Percentiles rank a stretch among this genome's conserved stretches.
phyloP scores from a whole-genome alignment of 2,113 vertebrate genomes.

The Hyperoodon ampullatus region DNA sequence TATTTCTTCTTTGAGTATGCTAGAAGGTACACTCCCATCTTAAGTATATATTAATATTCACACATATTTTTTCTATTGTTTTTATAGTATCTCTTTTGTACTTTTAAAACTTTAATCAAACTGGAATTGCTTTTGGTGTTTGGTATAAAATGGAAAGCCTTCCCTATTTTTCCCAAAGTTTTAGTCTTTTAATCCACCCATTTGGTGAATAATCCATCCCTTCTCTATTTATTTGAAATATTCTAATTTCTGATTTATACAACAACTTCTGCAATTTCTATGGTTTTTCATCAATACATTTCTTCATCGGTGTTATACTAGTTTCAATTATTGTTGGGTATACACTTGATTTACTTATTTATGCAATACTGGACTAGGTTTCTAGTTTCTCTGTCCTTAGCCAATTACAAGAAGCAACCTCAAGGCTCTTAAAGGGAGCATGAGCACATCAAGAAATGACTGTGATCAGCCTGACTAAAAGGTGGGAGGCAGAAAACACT shows the following conservation, averaged over 20 bases:
- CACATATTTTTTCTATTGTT: not conserved
- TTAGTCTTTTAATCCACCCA: not conserved
- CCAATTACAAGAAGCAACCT: not conserved
- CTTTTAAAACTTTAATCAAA: slow-evolving; percentile 34
- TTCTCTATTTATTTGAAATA: slow-evolving; percentile 17
- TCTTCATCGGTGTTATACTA: not conserved
- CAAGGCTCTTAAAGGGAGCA: not conserved
- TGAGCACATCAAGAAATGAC: not conserved
- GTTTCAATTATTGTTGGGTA: not conserved
- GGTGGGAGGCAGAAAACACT: not conserved
- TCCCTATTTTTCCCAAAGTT: not conserved
- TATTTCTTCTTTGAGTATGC: not conserved
- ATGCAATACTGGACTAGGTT: not conserved
- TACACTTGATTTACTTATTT: not conserved
- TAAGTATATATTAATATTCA: slow-evolving; percentile 12
- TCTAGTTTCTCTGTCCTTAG: not conserved
- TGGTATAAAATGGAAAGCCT: not conserved
- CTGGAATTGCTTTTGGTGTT: not conserved
- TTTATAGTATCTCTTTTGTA: not conserved
- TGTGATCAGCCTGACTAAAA: not conserved
- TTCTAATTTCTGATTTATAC: not conserved
- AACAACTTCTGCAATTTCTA: not conserved
- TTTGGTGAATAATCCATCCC: not conserved
- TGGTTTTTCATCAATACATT: not conserved
- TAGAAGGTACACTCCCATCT: not conserved